These are phyloP conservation scores for Steinernema scapterisci DNA, from an alignment of 2,888 invertebrate species.

Conservation along the genomic window DNA sequence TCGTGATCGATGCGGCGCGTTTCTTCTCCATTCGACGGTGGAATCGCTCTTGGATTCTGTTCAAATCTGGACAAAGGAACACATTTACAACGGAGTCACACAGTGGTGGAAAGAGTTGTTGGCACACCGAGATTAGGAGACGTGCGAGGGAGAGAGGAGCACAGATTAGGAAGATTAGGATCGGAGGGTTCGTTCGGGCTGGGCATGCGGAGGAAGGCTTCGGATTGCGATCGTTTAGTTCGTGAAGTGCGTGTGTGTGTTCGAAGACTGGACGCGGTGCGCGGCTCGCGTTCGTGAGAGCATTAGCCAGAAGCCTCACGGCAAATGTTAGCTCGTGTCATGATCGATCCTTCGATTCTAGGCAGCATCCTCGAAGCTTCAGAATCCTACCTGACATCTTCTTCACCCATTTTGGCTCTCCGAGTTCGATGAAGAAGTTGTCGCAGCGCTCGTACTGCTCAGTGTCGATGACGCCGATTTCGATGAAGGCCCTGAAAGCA, in stretches of 20 bases:
- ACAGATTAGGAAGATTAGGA: too few species aligned
- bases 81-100: slow-evolving; percentile 19
- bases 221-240: neutral
- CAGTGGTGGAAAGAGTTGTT: slow-evolving; percentile 3
- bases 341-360: too few species aligned
- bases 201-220: neutral
- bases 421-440: slow-evolving; percentile 87
- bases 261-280: neutral
- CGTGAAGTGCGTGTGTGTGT: neutral
- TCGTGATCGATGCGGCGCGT: slow-evolving; percentile 42
- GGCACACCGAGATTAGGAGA: slow-evolving; percentile 4
- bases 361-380: too few species aligned
- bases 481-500: slow-evolving; percentile 81
- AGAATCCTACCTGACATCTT: slow-evolving; percentile 66
- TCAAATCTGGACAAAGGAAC: slow-evolving; percentile 57
- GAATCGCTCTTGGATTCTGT: slow-evolving; percentile 67
- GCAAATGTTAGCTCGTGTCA: slow-evolving; percentile 28
- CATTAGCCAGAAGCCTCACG: slow-evolving; percentile 5
- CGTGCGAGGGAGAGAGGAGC: slow-evolving; percentile 15
- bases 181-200: neutral
- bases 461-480: slow-evolving; percentile 87
- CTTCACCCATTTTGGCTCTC: slow-evolving; percentile 77
- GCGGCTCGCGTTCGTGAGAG: slow-evolving; percentile 9
- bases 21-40: slow-evolving; percentile 65
- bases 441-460: slow-evolving; percentile 97